Evolutionary conservation across 2,113 vertebrate species (phyloP).

Genomic region (Sardina pilchardus): DNA sequence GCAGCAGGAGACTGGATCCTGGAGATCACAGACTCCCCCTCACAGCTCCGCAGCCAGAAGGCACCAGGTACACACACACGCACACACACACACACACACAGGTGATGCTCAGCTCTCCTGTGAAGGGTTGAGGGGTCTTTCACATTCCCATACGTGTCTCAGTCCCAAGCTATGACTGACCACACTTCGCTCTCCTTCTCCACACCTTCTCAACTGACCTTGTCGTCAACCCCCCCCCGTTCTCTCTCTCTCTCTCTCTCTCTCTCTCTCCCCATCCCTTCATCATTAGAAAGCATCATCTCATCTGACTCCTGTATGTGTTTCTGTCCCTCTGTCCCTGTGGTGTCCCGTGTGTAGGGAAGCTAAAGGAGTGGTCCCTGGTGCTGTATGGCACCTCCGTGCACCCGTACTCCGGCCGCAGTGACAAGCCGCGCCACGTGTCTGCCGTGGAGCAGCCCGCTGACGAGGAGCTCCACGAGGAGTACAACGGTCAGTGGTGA

Average conservation of each 20-base stretch:
- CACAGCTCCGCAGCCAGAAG: conserved; percentile 95
- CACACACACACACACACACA: not conserved
- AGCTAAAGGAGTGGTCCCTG: conserved; percentile 98
- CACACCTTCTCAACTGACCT: too few species aligned
- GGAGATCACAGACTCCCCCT: conserved; percentile 95
- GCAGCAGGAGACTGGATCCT: conserved; percentile 95
- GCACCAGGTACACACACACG: conserved; percentile 80
- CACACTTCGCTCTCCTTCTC: too few species aligned
- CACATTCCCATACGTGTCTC: too few species aligned
- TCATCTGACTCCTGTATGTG: not conserved
- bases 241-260: too few species aligned
- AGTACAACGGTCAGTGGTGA: conserved; percentile 82
- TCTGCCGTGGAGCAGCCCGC: conserved; percentile 63
- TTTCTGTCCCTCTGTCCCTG: not conserved
- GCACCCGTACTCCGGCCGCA: conserved; percentile 90
- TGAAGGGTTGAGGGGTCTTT: too few species aligned
- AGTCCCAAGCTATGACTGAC: too few species aligned
- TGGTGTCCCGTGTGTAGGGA: conserved; percentile 70
- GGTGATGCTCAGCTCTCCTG: too few species aligned
- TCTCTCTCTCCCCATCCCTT: not conserved
- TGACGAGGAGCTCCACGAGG: conserved; percentile 88
- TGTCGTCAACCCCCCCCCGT: too few species aligned
- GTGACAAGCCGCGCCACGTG: conserved; percentile 81
- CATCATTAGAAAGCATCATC: not conserved
- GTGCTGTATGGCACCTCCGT: conserved; percentile 93